A percentile compares a stretch with the other conserved stretches of the same genome.
Conservation (phyloP, 2,797 vertebrate genomes). For the Natrix natrix region DNA sequence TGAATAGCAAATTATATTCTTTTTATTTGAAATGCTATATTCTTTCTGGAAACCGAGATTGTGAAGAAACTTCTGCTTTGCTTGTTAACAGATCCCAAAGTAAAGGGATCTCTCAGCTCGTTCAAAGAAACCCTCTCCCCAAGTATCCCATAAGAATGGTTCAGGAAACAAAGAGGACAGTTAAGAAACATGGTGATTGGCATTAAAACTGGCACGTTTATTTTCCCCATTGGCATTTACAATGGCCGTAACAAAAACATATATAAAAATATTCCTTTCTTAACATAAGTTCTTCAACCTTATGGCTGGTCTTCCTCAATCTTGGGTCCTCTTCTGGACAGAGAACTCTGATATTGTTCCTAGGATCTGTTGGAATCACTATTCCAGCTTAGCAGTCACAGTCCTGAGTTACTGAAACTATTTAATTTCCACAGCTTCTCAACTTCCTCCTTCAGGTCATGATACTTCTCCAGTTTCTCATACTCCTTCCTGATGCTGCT, state of each 20-base stretch:
- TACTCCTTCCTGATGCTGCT: background rate
- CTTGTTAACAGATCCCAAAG: constrained; percentile 7
- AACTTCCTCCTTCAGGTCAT: background rate
- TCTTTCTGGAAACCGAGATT: background rate
- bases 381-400: background rate
- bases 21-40: background rate
- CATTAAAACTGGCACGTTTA: background rate
- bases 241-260: background rate
- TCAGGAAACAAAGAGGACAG: background rate
- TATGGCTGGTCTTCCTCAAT: background rate
- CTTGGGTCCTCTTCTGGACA: background rate
- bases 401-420: background rate
- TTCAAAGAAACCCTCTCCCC: background rate
- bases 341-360: background rate
- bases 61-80: constrained; percentile 27
- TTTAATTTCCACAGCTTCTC: background rate
- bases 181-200: background rate
- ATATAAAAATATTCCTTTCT: background rate
- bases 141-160: constrained; percentile 12
- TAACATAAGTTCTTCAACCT: background rate
- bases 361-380: background rate
- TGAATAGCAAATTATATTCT: constrained; percentile 22
- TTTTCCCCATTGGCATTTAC: background rate
- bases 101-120: background rate
- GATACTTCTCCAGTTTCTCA: background rate